phyloP scores from a whole-genome alignment of 2,888 invertebrate genomes.

The Papilio protenor region DNA sequence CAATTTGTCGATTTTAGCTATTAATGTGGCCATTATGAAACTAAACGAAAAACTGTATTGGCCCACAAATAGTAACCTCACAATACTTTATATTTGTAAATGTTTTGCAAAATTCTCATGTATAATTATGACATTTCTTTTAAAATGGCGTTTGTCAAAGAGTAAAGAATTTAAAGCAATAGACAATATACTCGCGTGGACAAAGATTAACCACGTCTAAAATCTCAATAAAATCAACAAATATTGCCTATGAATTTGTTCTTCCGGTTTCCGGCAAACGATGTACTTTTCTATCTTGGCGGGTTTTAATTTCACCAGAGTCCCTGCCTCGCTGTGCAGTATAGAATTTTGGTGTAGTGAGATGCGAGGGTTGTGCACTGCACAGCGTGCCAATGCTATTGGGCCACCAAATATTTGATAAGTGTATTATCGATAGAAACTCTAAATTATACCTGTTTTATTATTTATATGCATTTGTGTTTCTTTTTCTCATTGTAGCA shows the following conservation, averaged over 20 bases:
- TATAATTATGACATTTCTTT: not conserved
- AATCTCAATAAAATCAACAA: not conserved
- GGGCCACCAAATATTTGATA: no score
- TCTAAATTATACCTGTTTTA: no score
- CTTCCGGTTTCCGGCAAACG: not conserved
- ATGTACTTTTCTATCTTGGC: no score
- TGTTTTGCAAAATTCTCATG: not conserved
- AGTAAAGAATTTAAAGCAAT: not conserved
- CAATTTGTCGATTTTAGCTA: conserved; percentile 75
- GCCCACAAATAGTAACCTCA: conserved; percentile 1
- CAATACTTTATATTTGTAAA: conserved; percentile 5
- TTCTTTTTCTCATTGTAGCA: no score
- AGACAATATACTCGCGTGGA: not conserved
- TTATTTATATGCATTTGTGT: no score
- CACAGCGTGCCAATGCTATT: no score
- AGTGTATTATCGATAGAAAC: no score
- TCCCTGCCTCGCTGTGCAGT: no score
- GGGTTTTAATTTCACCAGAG: no score
- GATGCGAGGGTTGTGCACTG: no score
- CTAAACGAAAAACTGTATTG: not conserved
- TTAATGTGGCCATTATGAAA: conserved; percentile 68
- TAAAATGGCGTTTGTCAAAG: not conserved
- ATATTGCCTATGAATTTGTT: not conserved
- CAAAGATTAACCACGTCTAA: not conserved
- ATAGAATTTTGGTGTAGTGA: no score